Base-by-base conservation (phyloP, 37 sponge, comb jelly and placozoan species). In the Spongilla lacustris region DNA sequence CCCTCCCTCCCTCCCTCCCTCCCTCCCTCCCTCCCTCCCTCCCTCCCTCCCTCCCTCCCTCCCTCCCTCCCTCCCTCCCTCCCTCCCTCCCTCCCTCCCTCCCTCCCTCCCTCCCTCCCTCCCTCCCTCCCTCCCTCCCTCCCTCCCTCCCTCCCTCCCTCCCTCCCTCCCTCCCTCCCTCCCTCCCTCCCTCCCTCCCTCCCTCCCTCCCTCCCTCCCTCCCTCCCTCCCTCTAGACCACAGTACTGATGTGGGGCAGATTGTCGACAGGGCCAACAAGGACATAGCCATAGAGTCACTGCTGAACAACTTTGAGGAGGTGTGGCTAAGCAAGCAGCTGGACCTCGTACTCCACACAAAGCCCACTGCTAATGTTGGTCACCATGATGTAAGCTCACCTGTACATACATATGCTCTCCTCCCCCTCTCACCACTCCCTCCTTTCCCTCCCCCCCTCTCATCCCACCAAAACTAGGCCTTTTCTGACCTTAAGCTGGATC, bases 301-400 rank as follows among this genome's bases (percentile, higher is more conserved):
- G 0, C 84, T 97, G 9, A 91, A 95, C 66, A 97, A 85, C 29
- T 91, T 91, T 84, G 98, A 97, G 78, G 98, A 97, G 81, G 98
- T 97, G 72, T 97, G 98, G 98, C 80, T 95, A 24, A 97, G 98
- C 70, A 76, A 76, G 38, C 87, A 81, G 86, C 89, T 97, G 71
- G 88, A 93, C 3, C 75, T 95, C 78, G 81, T 69, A 71, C 66
- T 50, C 24, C 84, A 93, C 79, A 58, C 41, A 3, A 41, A 41
- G 6, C 41, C 41, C 41, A 41, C 6, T 6, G 6, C 6, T 41
- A 41, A 41, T 41, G 41, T 3, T 41, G 21, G 14, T 9, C 48
- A 76, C 6, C 86, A 85, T 24, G 86, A 82, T 81, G 86, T 77
- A 67, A 41, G 41, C 41, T 41, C 6, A n/a, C n/a, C n/a, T 32